Percentiles rank a stretch among this genome's conserved stretches.
Evolutionary conservation across 2,113 vertebrate genomes (phyloP).

Genomic region (Pachyramphus minor): DNA sequence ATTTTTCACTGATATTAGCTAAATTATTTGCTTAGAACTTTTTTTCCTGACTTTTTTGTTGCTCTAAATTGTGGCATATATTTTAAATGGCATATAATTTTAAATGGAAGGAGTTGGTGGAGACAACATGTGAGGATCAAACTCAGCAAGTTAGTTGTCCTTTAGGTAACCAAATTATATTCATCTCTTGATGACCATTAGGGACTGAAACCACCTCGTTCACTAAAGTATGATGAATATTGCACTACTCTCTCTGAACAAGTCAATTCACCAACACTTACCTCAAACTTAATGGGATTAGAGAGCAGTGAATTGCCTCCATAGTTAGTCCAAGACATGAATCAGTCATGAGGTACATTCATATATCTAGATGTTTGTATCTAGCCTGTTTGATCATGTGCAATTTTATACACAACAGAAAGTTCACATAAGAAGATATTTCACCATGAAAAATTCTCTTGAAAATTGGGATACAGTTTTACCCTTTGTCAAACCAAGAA

Average conservation of each 20-base stretch:
- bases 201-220: background rate
- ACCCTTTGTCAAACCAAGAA: background rate
- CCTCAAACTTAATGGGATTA: background rate
- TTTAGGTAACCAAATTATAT: background rate
- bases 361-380: background rate
- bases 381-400: background rate
- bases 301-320: background rate
- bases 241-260: background rate
- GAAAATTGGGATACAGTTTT: background rate
- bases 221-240: background rate
- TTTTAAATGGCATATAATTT: background rate
- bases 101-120: background rate
- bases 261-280: background rate
- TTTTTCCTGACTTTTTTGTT: background rate
- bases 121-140: background rate
- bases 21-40: background rate
- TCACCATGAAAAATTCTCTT: background rate
- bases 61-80: background rate
- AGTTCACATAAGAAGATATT: background rate
- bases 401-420: background rate
- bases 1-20: background rate
- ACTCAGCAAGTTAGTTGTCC: background rate
- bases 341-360: background rate
- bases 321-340: background rate
- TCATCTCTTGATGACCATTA: rapidly evolving